Percentiles rank a stretch among this genome's conserved stretches.
Conservation (phyloP, 2,797 vertebrate species). For the Neosalanx taihuensis region DNA sequence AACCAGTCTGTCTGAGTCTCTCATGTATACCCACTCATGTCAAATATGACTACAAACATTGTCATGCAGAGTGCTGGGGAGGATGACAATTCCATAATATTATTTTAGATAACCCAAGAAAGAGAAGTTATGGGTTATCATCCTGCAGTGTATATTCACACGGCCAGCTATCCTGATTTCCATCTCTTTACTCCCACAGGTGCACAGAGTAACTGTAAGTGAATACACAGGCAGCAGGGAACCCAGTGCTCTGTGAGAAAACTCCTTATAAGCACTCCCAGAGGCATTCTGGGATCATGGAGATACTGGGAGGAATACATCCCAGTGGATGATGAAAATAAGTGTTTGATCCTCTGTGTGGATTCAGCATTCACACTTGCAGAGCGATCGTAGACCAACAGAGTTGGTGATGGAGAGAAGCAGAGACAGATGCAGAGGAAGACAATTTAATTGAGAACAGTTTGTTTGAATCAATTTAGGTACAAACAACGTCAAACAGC, state of each 20-base stretch:
- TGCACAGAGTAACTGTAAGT: neutral
- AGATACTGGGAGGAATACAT: conserved; percentile 19
- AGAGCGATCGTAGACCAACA: neutral
- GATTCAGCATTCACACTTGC: conserved; percentile 4
- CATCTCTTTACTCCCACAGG: conserved; percentile 2
- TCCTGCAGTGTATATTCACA: neutral
- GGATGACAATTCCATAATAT: neutral
- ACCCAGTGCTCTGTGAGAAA: conserved; percentile 8
- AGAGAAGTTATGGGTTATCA: neutral
- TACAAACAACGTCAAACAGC: neutral
- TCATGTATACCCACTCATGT: neutral
- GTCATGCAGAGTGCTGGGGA: neutral
- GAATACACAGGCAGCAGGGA: conserved; percentile 2
- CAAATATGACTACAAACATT: neutral
- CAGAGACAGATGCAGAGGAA: neutral
- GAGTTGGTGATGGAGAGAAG: neutral
- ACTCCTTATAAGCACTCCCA: conserved; percentile 9
- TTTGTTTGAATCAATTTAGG: neutral
- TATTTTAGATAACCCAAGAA: neutral
- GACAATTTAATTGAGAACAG: neutral
- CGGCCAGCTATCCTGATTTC: neutral
- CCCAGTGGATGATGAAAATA: conserved; percentile 13
- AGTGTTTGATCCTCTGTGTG: conserved; percentile 8
- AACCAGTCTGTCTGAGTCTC: neutral
- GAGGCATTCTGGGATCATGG: conserved; percentile 10